These are phyloP conservation scores for Limnephilus rhombicus DNA, from an alignment of 2,888 invertebrate species.

Conservation along the genomic window DNA sequence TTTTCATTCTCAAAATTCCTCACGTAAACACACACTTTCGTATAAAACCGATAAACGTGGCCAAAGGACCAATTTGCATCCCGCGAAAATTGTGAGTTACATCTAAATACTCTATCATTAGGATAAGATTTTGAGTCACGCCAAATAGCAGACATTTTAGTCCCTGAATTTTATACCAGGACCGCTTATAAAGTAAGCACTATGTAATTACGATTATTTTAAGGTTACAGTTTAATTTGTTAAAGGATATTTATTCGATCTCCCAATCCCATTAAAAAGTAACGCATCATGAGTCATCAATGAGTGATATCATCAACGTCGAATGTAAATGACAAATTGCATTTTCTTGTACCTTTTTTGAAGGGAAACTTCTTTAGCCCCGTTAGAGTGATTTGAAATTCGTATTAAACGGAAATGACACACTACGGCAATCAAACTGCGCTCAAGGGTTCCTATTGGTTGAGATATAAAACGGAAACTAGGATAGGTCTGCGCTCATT, in stretches of 20 bases:
- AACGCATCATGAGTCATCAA: neutral
- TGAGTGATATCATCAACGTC: neutral
- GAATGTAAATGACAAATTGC: no score
- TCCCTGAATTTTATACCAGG: neutral
- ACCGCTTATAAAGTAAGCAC: neutral
- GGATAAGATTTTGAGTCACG: conserved; percentile 5
- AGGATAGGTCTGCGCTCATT: no score
- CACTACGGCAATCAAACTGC: no score
- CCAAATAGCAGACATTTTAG: conserved; percentile 22
- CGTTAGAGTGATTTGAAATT: no score
- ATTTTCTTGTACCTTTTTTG: neutral
- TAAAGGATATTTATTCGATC: neutral
- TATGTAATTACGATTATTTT: neutral
- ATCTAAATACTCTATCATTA: conserved; percentile 32
- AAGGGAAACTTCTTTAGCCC: no score
- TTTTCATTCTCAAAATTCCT: conserved; percentile 16
- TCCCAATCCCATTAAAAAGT: neutral
- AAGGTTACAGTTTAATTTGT: neutral
- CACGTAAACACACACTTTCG: conserved; percentile 13
- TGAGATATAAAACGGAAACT: no score
- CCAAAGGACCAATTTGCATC: conserved; percentile 12
- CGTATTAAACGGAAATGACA: no score
- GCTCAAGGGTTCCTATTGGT: no score
- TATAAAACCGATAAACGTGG: neutral
- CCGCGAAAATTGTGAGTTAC: conserved; percentile 6